These are phyloP conservation scores for Australoheros facetus DNA, from an alignment of 2,797 vertebrate species.

Conservation along the genomic window DNA sequence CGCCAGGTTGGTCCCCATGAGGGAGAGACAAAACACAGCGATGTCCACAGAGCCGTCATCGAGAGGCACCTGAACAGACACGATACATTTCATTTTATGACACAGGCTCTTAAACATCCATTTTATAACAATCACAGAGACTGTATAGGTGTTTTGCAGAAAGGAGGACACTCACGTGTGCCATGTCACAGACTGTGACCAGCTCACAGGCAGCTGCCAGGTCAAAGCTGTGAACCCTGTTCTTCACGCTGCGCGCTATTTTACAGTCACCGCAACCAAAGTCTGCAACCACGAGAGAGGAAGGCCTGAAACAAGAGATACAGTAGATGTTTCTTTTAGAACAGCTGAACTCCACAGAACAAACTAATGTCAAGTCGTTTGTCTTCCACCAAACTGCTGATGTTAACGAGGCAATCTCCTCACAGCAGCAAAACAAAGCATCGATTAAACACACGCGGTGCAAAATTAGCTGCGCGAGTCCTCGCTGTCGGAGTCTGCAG, in stretches of 20 bases:
- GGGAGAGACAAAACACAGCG: conserved; percentile 92
- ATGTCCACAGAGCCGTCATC: conserved; percentile 84
- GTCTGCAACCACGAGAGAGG: conserved; percentile 90
- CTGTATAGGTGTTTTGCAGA: accelerated
- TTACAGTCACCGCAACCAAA: conserved; percentile 96
- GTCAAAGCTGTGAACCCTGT: conserved; percentile 93
- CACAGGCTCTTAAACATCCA: background rate
- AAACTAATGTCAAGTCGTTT: background rate
- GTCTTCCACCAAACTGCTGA: conserved; percentile 1
- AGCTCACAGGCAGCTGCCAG: conserved; percentile 85
- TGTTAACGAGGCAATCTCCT: background rate
- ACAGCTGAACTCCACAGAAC: background rate
- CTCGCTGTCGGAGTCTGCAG: background rate
- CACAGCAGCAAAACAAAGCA: conserved; percentile 6
- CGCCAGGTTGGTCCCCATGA: conserved; percentile 94
- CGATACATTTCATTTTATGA: background rate
- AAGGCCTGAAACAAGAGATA: conserved; percentile 74
- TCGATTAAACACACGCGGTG: conserved; percentile 24
- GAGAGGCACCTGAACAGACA: conserved; percentile 86
- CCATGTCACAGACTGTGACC: conserved; percentile 93
- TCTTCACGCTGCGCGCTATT: conserved; percentile 86
- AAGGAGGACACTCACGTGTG: conserved; percentile 79
- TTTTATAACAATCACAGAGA: background rate
- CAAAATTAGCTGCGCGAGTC: conserved; percentile 4
- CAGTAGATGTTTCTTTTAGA: background rate